Percentiles rank a stretch among this genome's conserved stretches.
Evolutionary conservation across 2,888 invertebrate species (phyloP).

Genomic region (Ceriagrion tenellum): DNA sequence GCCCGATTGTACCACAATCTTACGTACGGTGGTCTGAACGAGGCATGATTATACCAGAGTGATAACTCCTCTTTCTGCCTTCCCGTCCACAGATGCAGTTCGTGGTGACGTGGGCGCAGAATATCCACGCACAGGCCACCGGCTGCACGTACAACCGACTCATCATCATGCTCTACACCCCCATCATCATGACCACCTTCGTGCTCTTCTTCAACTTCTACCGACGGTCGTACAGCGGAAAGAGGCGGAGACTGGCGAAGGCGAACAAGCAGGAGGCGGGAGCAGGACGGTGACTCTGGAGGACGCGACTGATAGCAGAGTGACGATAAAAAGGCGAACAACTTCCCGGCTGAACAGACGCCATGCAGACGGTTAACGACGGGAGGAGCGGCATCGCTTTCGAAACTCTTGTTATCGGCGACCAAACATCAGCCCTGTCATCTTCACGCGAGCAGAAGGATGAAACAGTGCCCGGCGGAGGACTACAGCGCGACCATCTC

Average conservation of each 20-base stretch:
- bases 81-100: conserved; percentile 70
- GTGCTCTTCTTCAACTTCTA: conserved; percentile 71
- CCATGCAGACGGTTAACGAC: background rate
- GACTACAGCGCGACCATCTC: background rate
- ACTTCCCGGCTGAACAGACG: background rate
- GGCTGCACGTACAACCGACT: conserved; percentile 69
- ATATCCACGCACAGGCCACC: conserved; percentile 45
- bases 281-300: background rate
- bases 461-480: background rate
- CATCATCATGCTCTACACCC: conserved; percentile 67
- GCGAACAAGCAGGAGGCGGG: background rate
- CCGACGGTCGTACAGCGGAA: conserved; percentile 69
- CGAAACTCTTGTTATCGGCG: background rate
- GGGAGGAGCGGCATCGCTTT: background rate
- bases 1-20: too few relatives aligned
- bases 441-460: background rate
- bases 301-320: background rate
- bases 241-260: background rate
- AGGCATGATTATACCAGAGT: too few relatives aligned
- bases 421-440: background rate
- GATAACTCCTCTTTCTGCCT: background rate
- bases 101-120: conserved; percentile 69
- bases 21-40: background rate
- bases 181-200: conserved; percentile 69
- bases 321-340: too few relatives aligned